Evolutionary conservation across 2,797 vertebrate species (phyloP), one percentile per base, ranked within the genome.

Genomic region (Oreochromis grahami): DNA sequence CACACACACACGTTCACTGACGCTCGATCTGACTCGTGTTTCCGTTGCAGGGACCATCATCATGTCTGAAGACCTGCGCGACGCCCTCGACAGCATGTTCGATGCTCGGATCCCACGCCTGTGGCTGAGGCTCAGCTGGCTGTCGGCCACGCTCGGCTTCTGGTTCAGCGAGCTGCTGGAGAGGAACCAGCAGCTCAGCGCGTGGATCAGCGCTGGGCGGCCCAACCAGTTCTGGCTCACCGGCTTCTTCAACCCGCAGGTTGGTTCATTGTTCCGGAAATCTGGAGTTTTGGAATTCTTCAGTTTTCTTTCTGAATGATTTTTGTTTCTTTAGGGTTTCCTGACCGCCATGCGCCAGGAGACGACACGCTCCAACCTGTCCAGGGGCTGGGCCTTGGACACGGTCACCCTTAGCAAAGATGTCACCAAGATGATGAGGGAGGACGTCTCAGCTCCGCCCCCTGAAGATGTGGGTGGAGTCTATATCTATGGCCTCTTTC

Each of bases 231-330:
- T 98, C 94, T 98, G 97, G 97, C 94, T 98, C 89, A 96, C 97
- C 0, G 97, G 97, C 70, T 97, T 98, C 94, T 98, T 98, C 91
- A 98, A 97, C 92, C 97, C 97, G 7, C 97, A 98, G 96, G 97
- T 97, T 65, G 56, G n/a, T 17, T 50, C 24, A 0, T 13, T 3
- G 21, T 9, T 55, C 6, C 0, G 6, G 76, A 24, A 41, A 15
- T 41, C 19, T 41, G 11, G n/a, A 38, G 3, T 12, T 53, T 12
- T 2, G 34, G 13, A 53, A 7, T 36, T 19, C 13, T 53, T 36
- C 19, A 52, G 13, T 38, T 36, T 34, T 15, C 4, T 53, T 55
- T 24, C 24, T 1, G 2, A 38, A 1, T 7, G 34, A 55, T 55
- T 21, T 65, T 38, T 63, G 3, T 19, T 36, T 60, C 41, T 5